Evolutionary conservation across 2,113 vertebrate genomes (phyloP).

Genomic region (Anser brachyrhynchus): DNA sequence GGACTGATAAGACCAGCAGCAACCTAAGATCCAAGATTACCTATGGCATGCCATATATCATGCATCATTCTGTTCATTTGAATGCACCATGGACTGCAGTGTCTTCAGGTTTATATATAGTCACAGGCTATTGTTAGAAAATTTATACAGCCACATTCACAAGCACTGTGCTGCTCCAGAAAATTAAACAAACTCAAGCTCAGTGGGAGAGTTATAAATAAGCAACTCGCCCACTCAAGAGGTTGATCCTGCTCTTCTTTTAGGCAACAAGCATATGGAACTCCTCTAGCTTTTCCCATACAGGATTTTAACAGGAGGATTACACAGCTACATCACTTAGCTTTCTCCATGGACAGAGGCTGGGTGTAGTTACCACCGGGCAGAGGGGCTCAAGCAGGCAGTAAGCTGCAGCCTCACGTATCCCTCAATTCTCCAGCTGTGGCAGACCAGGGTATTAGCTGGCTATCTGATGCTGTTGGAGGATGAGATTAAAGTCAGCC

Average conservation of each 20-base stretch:
- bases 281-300: background rate
- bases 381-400: background rate
- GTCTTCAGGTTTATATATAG: slow-evolving; percentile 13
- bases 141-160: background rate
- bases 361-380: background rate
- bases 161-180: background rate
- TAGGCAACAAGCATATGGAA: background rate
- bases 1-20: background rate
- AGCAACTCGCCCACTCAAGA: slow-evolving; percentile 4
- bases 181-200: slow-evolving; percentile 41
- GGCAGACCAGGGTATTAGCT: background rate
- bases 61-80: background rate
- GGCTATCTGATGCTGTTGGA: background rate
- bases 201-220: slow-evolving; percentile 49
- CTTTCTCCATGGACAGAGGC: background rate
- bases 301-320: background rate
- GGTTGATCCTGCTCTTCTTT: background rate
- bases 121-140: slow-evolving; percentile 35
- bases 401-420: background rate
- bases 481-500: background rate
- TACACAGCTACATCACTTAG: rapidly evolving
- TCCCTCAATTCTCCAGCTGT: background rate
- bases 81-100: background rate
- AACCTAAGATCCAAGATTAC: background rate
- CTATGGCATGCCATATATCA: background rate